Base-by-base conservation (phyloP, 2,113 vertebrate genomes). In the Halichoeres trimaculatus region DNA sequence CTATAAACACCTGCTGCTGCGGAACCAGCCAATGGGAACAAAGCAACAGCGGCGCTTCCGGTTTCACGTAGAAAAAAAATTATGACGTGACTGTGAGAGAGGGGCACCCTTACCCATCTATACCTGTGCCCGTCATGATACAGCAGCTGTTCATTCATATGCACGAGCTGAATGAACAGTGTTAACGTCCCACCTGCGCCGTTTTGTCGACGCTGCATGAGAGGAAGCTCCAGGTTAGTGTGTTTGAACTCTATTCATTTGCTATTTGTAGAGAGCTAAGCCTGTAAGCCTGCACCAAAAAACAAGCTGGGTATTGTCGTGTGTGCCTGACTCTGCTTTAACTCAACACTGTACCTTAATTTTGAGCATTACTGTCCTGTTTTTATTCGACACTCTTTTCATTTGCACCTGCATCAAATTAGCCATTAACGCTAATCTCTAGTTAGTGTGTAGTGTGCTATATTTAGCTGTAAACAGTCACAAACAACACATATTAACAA, bases 41-140 rank as follows among this genome's bases (percentile, higher is more conserved):
- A 10, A 86, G 66, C 9, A 23, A 10, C 17, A 1, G 14, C 9
- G 36, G 17, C 82, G 89, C 89, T 94, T 95, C 93, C 94, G 78
- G 90, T 72, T 85, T 92, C 22, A 61, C 60, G 52, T n/a, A 14
- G 43, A 34, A 16, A 26, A 43, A 19, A 19, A 22, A 19, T 23
- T 4, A 17, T n/a, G 62, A 67, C 61, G 75, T 54, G 52, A 84
- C 64, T 52, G 13, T 63, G 64, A 50, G 47, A 45, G 58, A 2
- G 43, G n/a, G 3, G 11, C 19, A 13, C 52, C 2, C 14, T 22
- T 34, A 14, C 19, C 66, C 16, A 17, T 45, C 2, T 14, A 7
- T 5, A 45, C 17, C 53, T 4, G n/a, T 26, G 38, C 17, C 22
- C 69, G 19, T 30, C 17, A 24, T 62, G 43, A 34, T 26, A 30